These are phyloP conservation scores for Pseudomyrmex concolor DNA, from an alignment of 1,140 invertebrate species.

Conservation along the genomic window DNA sequence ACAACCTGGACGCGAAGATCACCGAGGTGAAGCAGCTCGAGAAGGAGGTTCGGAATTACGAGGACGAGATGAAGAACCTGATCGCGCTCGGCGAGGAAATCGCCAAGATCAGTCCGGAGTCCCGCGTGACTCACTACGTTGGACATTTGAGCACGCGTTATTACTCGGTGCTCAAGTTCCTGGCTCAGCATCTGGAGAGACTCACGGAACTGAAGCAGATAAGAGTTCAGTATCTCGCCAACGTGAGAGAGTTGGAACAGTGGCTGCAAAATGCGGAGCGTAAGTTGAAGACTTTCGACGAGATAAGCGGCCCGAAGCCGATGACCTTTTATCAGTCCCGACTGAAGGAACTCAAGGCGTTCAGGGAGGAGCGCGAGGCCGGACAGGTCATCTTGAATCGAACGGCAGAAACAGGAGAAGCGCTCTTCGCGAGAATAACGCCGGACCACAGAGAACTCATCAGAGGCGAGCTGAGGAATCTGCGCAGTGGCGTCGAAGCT, in stretches of 20 bases:
- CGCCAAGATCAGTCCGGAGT: constrained; percentile 91
- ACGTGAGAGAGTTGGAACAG: constrained; percentile 89
- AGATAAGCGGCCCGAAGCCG: constrained; percentile 87
- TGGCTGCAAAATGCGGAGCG: constrained; percentile 92
- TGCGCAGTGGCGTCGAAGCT: constrained; percentile 93
- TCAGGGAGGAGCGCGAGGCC: constrained; percentile 90
- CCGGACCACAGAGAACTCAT: constrained; percentile 94
- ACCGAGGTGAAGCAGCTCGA: constrained; percentile 88
- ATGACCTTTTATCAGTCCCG: constrained; percentile 89
- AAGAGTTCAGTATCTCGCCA: constrained; percentile 88
- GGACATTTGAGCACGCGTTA: constrained; percentile 91
- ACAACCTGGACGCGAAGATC: constrained; percentile 90
- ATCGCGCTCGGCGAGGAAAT: constrained; percentile 90
- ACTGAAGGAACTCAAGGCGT: constrained; percentile 90
- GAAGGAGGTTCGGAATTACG: constrained; percentile 87
- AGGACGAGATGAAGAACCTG: constrained; percentile 89
- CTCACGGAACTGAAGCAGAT: constrained; percentile 89
- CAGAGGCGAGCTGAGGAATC: constrained; percentile 91
- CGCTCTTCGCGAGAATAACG: constrained; percentile 93
- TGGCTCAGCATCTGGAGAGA: constrained; percentile 88
- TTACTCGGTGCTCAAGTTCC: constrained; percentile 90
- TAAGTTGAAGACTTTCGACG: constrained; percentile 89
- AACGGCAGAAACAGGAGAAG: constrained; percentile 94
- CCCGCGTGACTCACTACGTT: constrained; percentile 91
- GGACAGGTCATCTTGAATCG: constrained; percentile 92